Evolutionary conservation across 2,888 invertebrate species (phyloP), one percentile per base, ranked within the genome.

Genomic region (Thecophora atra): DNA sequence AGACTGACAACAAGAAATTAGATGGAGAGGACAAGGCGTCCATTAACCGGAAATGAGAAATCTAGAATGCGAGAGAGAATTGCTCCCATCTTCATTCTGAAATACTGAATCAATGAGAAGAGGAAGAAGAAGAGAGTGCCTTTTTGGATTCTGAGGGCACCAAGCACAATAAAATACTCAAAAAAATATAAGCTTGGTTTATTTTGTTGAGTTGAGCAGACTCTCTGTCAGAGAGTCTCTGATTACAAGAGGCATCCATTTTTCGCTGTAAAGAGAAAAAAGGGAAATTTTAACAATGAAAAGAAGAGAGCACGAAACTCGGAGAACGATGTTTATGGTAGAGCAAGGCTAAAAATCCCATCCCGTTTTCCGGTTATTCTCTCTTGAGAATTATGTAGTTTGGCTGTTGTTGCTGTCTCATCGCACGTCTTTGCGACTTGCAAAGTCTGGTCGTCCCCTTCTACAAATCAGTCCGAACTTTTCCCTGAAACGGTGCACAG

Each of bases 401-500:
- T 58, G 6, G 56, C 24, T 54, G 47, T 51, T 67, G 51, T 71
- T 65, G 30, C 64, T 71, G 75, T 76, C 72, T 71, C 72, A 69
- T 54, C 69, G 67, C 72, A 68, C 73, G 72, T 74, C 54, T 74
- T 74, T 75, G 73, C 75, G 74, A 78, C 77, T 78, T 79, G 79
- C 79, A 77, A 74, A 76, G 73, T 71, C 74, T 72, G 76, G 72
- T 60, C 70, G 58, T 69, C 69, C 73, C 72, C 71, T 78, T 78
- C 73, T 76, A 71, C 77, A 78, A 78, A 80, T 78, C 81, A 82
- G 80, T 81, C 81, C 79, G 81, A 81, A 81, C 83, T 83, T 85
- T 85, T 85, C 83, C 83, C 84, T 85, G 79, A 81, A 81, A 81
- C 82, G 81, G 83, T 82, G 81, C 84, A 84, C 84, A 83, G 83